Evolutionary conservation across 1,140 invertebrate species (phyloP), one percentile per base, ranked within the genome.

Genomic region (Notospermus geniculatus): DNA sequence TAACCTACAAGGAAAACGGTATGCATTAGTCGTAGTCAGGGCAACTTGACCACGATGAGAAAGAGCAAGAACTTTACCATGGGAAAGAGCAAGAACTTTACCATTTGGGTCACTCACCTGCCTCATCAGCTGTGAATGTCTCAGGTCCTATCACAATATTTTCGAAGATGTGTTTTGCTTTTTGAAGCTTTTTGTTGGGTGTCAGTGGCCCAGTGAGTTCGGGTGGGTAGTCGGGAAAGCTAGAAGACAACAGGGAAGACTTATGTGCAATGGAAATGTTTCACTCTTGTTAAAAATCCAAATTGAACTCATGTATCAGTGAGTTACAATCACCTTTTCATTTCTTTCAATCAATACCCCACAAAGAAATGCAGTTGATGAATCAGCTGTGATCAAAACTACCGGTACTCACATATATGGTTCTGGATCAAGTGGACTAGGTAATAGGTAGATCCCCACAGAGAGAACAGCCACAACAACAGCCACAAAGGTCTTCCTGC

Each of bases 91-190:
- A 23, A 57, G 27, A 23, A 15, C 13, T 46, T 60, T 19, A 36
- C 29, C n/a, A 2, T 52, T 9, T 25, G 2, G 30, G 5, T 4
- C 17, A 15, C 63, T 61, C 64, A 73, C 74, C 74, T 63, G 72
- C 62, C 45, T 59, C 36, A 41, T 69, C 71, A 1, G 59, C 69
- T 36, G 74, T 65, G 58, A 76, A 75, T 13, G 74, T 73, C 57
- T 76, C 74, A 23, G 74, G 74, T 11, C 71, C 74, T 36, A 69
- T 19, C n/a, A 74, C 29, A 54, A 68, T 28, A 28, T 66, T 67
- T 59, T 75, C 65, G 65, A 73, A 75, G 27, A 67, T 54, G 57
- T 63, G 66, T 1, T 56, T 59, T 13, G 69, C 64, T 50, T 62
- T 70, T 58, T 72, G 65, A 23, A 76, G 50, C 9, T 60, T 23